Conservation (phyloP, 2,888 invertebrate species). For the Bembecia ichneumoniformis region DNA sequence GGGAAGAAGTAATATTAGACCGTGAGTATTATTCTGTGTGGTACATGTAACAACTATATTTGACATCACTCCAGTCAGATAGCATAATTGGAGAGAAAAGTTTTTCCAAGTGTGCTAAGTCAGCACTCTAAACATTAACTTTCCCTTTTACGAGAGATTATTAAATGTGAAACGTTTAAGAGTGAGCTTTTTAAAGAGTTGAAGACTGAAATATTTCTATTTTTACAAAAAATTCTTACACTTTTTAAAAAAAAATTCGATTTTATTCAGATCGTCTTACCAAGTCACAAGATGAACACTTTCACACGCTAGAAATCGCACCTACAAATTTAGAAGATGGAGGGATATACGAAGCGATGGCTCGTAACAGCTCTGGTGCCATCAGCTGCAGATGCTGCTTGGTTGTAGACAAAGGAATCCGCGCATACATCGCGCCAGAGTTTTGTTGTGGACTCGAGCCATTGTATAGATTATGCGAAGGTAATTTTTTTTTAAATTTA, state of each 20-base stretch:
- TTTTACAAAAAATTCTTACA: too few species aligned
- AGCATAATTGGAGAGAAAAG: neutral
- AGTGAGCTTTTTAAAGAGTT: too few species aligned
- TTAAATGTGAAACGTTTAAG: too few species aligned
- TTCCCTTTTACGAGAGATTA: too few species aligned
- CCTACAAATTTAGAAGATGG: conserved; percentile 84
- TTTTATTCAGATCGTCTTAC: conserved; percentile 45
- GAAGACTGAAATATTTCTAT: too few species aligned
- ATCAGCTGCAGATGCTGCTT: conserved; percentile 83
- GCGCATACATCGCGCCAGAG: conserved; percentile 85
- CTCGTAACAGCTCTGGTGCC: conserved; percentile 85
- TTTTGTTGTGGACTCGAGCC: conserved; percentile 81
- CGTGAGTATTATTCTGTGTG: conserved; percentile 47
- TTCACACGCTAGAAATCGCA: conserved; percentile 89
- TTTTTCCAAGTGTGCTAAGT: neutral
- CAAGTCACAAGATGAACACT: conserved; percentile 80
- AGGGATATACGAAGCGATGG: conserved; percentile 84
- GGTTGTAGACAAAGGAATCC: conserved; percentile 86
- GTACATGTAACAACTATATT: neutral
- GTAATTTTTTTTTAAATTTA: conserved; percentile 26
- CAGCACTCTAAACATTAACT: too few species aligned
- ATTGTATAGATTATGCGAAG: conserved; percentile 73
- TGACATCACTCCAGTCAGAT: neutral
- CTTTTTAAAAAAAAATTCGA: neutral
- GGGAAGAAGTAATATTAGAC: conserved; percentile 71